These are phyloP conservation scores for Disparrhopalites patrizii DNA, from an alignment of 2,888 invertebrate genomes.

Conservation along the genomic window DNA sequence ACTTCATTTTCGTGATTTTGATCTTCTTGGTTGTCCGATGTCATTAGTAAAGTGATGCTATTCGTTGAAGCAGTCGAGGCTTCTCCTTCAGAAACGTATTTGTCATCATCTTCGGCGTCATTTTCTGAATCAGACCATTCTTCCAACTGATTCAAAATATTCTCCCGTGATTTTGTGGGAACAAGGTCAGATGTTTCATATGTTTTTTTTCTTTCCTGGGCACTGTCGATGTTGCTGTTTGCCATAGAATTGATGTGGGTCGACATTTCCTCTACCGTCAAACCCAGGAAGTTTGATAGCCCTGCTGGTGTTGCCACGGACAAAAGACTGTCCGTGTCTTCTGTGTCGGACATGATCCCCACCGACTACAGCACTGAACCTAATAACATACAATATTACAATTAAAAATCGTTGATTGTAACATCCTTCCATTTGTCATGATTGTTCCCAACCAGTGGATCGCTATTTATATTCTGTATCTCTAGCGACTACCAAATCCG, in stretches of 20 bases:
- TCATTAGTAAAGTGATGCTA: conserved; percentile 27
- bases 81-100: conserved; percentile 28
- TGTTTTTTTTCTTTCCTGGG: conserved; percentile 10
- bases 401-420: no score
- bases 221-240: neutral
- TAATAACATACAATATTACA: no score
- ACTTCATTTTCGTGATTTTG: neutral
- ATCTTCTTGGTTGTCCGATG: conserved; percentile 8
- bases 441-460: no score
- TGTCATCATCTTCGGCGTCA: conserved; percentile 18
- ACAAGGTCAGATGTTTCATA: neutral
- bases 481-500: no score
- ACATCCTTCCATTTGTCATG: no score
- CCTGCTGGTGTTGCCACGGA: conserved; percentile 31
- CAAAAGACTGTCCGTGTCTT: conserved; percentile 43
- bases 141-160: conserved; percentile 6
- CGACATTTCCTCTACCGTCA: conserved; percentile 28
- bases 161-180: neutral
- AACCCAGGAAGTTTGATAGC: conserved; percentile 31
- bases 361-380: no score
- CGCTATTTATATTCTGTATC: no score
- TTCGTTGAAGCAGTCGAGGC: conserved; percentile 28
- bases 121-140: conserved; percentile 18
- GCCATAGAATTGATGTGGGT: conserved; percentile 11
- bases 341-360: conserved; percentile 37